Percentiles rank a stretch among this genome's conserved stretches.
Conservation (phyloP, 1,140 invertebrate genomes). For the Oncopodura yosiiana region DNA sequence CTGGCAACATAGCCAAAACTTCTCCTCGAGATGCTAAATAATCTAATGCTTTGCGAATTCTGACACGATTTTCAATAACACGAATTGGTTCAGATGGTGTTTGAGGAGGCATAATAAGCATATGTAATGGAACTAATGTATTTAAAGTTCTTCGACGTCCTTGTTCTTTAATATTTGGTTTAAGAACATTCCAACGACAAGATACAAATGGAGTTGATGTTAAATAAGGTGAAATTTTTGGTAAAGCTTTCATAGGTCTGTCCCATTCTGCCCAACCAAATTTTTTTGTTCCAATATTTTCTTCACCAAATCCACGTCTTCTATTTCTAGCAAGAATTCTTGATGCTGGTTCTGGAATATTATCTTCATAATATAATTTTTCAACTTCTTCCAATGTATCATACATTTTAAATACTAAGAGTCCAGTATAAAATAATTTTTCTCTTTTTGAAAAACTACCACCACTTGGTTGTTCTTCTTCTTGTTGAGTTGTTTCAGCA, state of each 20-base stretch:
- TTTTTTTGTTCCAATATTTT: constrained; percentile 17
- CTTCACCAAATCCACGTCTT: constrained; percentile 8
- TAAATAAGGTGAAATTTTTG: constrained; percentile 24
- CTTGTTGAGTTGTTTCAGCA: background rate
- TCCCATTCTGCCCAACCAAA: constrained; percentile 23
- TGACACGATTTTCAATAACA: constrained; percentile 11
- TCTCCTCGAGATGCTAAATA: constrained; percentile 22
- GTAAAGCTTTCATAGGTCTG: constrained; percentile 11
- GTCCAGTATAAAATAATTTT: constrained; percentile 26
- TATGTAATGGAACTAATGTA: constrained; percentile 8
- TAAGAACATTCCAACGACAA: constrained; percentile 3
- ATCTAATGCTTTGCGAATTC: constrained; percentile 15
- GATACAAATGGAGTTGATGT: constrained; percentile 17
- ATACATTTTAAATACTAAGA: constrained; percentile 27
- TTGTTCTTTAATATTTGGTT: constrained; percentile 4
- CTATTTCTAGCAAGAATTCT: background rate
- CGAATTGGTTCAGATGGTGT: background rate
- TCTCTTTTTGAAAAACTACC: background rate
- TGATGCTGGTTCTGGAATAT: constrained; percentile 12
- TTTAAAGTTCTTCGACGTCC: background rate
- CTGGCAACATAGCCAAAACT: constrained; percentile 17
- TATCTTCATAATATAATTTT: constrained; percentile 7
- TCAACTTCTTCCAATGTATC: constrained; percentile 22
- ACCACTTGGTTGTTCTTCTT: background rate
- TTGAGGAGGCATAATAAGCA: constrained; percentile 15